These are phyloP conservation scores for Lutjanus erythropterus DNA, from an alignment of 2,113 vertebrate genomes.

Conservation along the genomic window DNA sequence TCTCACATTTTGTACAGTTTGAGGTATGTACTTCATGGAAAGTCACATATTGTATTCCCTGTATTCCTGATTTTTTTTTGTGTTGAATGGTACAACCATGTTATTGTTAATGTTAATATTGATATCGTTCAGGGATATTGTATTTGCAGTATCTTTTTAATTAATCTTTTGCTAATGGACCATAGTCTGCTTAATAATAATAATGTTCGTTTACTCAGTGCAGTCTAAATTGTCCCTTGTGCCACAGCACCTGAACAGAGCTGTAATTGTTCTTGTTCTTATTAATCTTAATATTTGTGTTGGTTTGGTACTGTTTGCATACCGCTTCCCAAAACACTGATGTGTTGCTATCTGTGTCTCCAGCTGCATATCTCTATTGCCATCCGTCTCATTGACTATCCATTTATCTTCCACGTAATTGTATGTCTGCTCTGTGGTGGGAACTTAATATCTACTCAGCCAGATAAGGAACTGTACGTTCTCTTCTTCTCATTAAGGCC, in stretches of 20 bases:
- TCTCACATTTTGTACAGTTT: slow-evolving; percentile 22
- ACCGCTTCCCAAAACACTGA: neutral
- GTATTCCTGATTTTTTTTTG: neutral
- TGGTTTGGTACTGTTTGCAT: slow-evolving; percentile 5
- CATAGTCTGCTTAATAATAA: slow-evolving; percentile 26
- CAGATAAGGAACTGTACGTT: slow-evolving; percentile 7
- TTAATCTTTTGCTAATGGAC: slow-evolving; percentile 46
- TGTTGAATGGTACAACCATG: slow-evolving; percentile 8
- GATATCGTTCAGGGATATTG: slow-evolving; percentile 36
- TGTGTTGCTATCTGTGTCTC: neutral
- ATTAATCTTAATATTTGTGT: slow-evolving; percentile 26
- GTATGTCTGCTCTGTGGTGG: slow-evolving; percentile 4
- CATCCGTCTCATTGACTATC: neutral
- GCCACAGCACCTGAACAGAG: slow-evolving; percentile 8
- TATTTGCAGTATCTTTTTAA: slow-evolving; percentile 56
- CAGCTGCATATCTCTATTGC: neutral
- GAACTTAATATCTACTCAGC: neutral
- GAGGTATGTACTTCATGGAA: slow-evolving; percentile 33
- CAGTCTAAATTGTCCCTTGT: slow-evolving; percentile 24
- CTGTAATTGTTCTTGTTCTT: slow-evolving; percentile 37
- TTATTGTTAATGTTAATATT: slow-evolving; percentile 36
- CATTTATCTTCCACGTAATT: slow-evolving; percentile 18
- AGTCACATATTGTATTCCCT: slow-evolving; percentile 25
- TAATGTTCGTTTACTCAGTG: slow-evolving; percentile 31
- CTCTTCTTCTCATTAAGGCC: slow-evolving; percentile 21